Evolutionary conservation across 2,113 vertebrate species (phyloP), one percentile per base, ranked within the genome.

Genomic region (Astur gentilis): DNA sequence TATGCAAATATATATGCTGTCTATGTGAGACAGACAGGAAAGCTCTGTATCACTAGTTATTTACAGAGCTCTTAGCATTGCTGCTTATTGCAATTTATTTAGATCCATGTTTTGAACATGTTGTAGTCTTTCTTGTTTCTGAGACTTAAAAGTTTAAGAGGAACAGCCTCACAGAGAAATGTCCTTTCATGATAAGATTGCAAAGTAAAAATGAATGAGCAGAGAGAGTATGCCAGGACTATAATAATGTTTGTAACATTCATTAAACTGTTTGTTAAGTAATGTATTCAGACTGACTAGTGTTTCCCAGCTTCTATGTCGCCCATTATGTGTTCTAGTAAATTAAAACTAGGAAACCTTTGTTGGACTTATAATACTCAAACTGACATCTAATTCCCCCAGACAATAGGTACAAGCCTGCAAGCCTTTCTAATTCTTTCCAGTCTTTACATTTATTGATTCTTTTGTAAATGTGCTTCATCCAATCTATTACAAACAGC

Each of bases 391-490:
- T 98, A 98, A 98, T 98, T 98, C 98, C 98, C 98, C 97, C 96
- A 96, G 98, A 98, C 98, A 98, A 99, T 98, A 98, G 97, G 96
- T 97, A 98, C 98, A 98, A 96, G 97, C 89, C 97, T 97, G 89
- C 69, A 61, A 97, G 95, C 94, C 94, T 97, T 94, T 96, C 97
- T 98, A 97, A 98, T 98, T 98, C 98, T 98, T 98, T 98, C 96
- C 98, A 98, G 98, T 98, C 98, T 98, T 98, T 98, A 98, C 98
- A 98, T 98, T 95, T 98, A 98, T 98, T 98, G 98, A 98, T 99
- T 98, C 97, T 94, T 98, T 98, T 97, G 97, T 98, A 96, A 97
- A 97, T 42, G 77, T 97, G 97, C 97, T 98, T 96, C 97, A 97
- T 98, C 98, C 97, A 98, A 97, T 98, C 97, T 98, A 25, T 98